A percentile compares a stretch with the other conserved stretches of the same genome.
phyloP scores from a whole-genome alignment of 2,888 invertebrate species.

The Caenorhabditis virilis region DNA sequence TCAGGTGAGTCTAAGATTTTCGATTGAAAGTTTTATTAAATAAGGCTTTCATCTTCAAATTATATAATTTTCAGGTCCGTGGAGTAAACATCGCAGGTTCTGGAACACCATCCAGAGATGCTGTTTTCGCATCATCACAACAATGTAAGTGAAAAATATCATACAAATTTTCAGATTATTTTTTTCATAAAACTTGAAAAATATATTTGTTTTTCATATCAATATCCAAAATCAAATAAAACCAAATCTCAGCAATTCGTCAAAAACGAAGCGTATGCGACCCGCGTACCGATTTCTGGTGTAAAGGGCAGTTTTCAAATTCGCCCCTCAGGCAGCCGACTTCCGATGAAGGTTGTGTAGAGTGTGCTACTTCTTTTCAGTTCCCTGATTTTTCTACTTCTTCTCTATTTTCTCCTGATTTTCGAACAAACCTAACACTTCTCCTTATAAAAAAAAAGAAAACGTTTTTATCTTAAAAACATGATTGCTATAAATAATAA shows the following conservation, averaged over 20 bases:
- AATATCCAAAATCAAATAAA: slow-evolving; percentile 2
- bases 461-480: no score
- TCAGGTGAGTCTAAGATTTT: no score
- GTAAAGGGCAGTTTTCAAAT: slow-evolving; percentile 48
- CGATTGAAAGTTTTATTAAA: no score
- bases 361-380: slow-evolving; percentile 1
- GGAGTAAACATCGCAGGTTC: slow-evolving; percentile 60
- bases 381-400: neutral
- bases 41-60: neutral
- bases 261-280: slow-evolving; percentile 62
- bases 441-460: no score
- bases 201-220: no score
- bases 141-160: slow-evolving; percentile 54
- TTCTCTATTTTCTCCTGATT: neutral
- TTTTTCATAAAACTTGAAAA: no score
- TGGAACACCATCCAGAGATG: slow-evolving; percentile 60
- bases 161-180: no score
- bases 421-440: no score
- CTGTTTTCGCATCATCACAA: slow-evolving; percentile 37
- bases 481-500: no score
- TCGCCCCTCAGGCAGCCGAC: slow-evolving; percentile 24
- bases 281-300: slow-evolving; percentile 68
- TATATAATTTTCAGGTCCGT: slow-evolving; percentile 44
- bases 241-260: slow-evolving; percentile 37
- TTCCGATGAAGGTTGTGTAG: slow-evolving; percentile 4